These are phyloP conservation scores for Onthophagus sagittarius DNA, from an alignment of 2,888 invertebrate genomes.

Conservation along the genomic window DNA sequence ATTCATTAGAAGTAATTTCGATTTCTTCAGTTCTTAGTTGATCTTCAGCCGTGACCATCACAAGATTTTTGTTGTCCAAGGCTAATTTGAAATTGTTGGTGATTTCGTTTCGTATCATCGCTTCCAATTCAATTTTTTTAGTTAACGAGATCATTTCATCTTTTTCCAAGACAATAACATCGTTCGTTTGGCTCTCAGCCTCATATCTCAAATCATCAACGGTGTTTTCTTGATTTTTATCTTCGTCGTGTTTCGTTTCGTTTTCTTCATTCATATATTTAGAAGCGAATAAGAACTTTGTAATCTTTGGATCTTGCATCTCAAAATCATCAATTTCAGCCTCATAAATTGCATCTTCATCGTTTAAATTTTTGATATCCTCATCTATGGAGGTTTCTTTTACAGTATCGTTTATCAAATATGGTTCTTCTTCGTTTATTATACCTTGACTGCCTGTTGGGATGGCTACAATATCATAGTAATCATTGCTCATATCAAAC, in stretches of 20 bases:
- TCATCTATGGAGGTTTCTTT: background rate
- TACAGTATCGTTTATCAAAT: background rate
- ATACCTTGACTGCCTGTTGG: background rate
- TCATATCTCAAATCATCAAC: background rate
- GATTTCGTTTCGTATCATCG: background rate
- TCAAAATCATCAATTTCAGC: background rate
- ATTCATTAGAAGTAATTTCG: background rate
- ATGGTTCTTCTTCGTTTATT: background rate
- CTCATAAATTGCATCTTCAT: background rate
- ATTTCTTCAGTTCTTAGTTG: background rate
- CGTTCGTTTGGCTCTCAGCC: background rate
- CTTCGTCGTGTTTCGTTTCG: constrained; percentile 2
- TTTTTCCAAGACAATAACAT: background rate
- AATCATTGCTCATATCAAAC: background rate
- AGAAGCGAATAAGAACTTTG: background rate
- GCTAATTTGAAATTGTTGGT: background rate
- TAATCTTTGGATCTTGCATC: background rate
- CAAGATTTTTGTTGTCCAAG: background rate
- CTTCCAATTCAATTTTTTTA: background rate
- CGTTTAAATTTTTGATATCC: background rate
- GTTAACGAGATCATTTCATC: background rate
- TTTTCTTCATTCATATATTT: background rate
- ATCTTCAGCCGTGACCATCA: background rate
- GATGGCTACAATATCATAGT: background rate
- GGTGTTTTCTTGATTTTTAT: background rate